Evolutionary conservation across 2,797 vertebrate species (phyloP).

Genomic region (Enteromius trimaculatus): DNA sequence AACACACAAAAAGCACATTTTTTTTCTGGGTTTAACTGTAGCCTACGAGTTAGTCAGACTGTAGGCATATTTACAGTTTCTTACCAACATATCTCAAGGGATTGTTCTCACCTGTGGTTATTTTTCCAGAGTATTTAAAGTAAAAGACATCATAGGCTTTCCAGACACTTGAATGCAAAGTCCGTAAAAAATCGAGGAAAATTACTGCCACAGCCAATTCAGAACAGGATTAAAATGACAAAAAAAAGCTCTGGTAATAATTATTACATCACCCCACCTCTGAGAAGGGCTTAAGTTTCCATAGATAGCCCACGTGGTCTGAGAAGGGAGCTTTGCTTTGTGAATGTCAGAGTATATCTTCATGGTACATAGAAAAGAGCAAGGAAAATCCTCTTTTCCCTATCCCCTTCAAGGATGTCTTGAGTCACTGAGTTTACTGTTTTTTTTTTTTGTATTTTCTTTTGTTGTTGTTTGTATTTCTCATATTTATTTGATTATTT

Average conservation of each 20-base stretch:
- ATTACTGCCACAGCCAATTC: background rate
- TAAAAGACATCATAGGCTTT: background rate
- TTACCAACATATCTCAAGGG: too few species aligned
- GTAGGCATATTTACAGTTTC: background rate
- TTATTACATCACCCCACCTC: constrained; percentile 17
- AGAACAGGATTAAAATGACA: constrained; percentile 17
- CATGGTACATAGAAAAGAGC: background rate
- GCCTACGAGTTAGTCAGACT: background rate
- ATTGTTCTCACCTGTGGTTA: background rate
- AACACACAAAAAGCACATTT: background rate
- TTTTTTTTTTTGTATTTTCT: background rate
- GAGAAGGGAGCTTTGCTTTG: constrained; percentile 62
- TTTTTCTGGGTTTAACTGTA: background rate
- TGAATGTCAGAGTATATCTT: constrained; percentile 57
- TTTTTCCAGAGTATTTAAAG: background rate
- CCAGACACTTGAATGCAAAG: background rate
- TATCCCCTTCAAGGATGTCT: constrained; percentile 2
- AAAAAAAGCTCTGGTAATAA: constrained; percentile 15
- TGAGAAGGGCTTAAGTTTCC: background rate
- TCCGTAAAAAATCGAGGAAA: background rate
- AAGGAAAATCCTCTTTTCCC: constrained; percentile 1
- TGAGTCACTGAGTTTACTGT: background rate
- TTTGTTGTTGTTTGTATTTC: too few species aligned
- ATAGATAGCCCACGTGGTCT: background rate
- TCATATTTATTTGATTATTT: background rate